Evolutionary conservation across 2,113 vertebrate genomes (phyloP).

Genomic region (Silurus glanis): DNA sequence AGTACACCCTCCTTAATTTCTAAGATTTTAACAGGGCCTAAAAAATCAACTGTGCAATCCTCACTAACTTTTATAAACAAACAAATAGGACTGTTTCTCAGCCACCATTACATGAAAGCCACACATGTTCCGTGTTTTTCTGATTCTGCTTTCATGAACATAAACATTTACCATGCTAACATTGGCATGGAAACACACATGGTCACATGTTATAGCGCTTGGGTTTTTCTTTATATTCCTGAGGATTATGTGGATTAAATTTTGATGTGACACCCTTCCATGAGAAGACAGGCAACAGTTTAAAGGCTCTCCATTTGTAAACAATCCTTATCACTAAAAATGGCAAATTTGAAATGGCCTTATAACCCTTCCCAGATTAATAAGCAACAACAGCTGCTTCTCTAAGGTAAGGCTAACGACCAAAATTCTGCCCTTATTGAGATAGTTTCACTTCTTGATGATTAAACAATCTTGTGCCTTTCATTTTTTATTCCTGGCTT

Average conservation of each 20-base stretch:
- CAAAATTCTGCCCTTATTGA: neutral
- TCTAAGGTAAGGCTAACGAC: neutral
- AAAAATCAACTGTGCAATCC: neutral
- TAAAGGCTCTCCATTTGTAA: neutral
- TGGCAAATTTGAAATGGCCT: neutral
- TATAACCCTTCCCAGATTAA: neutral
- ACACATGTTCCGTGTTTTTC: neutral
- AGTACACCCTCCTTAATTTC: neutral
- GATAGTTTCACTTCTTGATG: neutral
- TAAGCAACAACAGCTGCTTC: neutral
- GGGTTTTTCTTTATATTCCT: neutral
- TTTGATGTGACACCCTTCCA: neutral
- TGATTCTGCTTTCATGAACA: neutral
- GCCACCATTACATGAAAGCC: neutral
- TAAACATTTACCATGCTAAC: neutral
- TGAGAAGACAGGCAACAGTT: neutral
- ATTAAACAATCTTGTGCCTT: neutral
- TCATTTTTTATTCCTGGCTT: neutral
- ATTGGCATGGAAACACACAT: neutral
- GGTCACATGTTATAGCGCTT: neutral
- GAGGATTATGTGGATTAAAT: neutral
- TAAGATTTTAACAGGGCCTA: neutral
- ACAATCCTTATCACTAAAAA: neutral
- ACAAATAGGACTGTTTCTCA: neutral
- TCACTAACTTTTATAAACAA: neutral